Base-by-base conservation (phyloP, 2,113 vertebrate genomes). In the Anoplopoma fimbria region DNA sequence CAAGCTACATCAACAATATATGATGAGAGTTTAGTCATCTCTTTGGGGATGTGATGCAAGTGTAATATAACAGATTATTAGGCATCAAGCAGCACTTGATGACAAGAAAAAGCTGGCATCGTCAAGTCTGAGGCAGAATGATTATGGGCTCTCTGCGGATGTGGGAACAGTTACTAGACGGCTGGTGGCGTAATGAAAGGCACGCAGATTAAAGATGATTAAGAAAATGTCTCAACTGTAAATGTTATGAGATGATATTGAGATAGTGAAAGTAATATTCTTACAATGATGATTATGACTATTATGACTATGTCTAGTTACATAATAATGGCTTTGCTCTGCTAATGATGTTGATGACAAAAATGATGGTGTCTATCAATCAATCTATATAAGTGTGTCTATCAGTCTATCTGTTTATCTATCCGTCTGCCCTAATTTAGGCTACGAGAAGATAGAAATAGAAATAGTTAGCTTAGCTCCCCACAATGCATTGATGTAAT, bases 231-330 rank as follows among this genome's bases (percentile, higher is more conserved):
- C 84, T 87, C 75, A 47, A 76, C 69, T 87, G 63, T 60, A 88
- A 87, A 83, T 88, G 74, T 87, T 84, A 85, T 87, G 79, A 79
- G 79, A 88, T 84, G 81, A 86, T 86, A 53, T 49, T 71, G 68
- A 79, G 77, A 82, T 82, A 81, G 63, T 73, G 49, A 67, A 75
- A 82, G 79, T 47, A 34, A 68, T 86, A 34, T 83, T 74, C 42
- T 57, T n/a, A 62, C 77, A 75, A 15, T 80, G 63, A 83, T 77
- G 65, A 89, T 86, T 69, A 87, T 71, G 82, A 83, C 47, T 75
- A 4, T 36, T 58, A 61, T 68, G 65, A 69, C 9, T 51, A 6
- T 68, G 65, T 73, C 9, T 51, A 6, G 25, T 82, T 80, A 70
- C 64, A 80, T 85, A 83, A 85, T 63, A 45, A 77, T 55, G 45